Percentiles rank a stretch among this genome's conserved stretches.
These are phyloP conservation scores for Squalus acanthias DNA, from an alignment of 2,797 vertebrate genomes.

Conservation along the genomic window DNA sequence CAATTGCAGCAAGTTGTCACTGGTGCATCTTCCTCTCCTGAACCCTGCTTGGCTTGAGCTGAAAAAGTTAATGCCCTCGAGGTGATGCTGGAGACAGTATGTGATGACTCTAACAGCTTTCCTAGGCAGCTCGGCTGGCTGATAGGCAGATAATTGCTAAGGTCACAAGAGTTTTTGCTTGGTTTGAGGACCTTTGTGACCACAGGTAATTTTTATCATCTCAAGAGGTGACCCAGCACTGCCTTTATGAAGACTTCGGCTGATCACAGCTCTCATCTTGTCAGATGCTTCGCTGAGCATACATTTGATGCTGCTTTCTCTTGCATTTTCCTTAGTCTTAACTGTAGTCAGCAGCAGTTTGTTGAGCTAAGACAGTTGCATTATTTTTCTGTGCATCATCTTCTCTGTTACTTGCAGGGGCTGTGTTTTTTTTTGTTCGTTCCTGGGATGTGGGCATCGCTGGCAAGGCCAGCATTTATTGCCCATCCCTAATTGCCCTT, in stretches of 20 bases:
- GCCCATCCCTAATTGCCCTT: no score
- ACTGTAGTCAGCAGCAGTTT: neutral
- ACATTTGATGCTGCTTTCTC: neutral
- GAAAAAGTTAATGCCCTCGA: neutral
- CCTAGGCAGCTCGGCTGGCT: neutral
- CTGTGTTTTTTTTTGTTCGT: neutral
- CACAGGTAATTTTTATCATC: slow-evolving; percentile 7
- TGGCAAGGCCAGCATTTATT: no score
- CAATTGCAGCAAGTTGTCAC: neutral
- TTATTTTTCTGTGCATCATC: neutral
- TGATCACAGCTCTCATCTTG: neutral
- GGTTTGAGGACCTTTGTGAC: neutral
- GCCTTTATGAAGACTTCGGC: neutral
- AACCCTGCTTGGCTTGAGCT: neutral
- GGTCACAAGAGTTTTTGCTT: neutral
- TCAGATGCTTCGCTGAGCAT: neutral
- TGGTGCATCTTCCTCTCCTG: neutral
- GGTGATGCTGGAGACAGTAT: neutral
- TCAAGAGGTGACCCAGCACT: neutral
- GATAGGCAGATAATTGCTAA: neutral
- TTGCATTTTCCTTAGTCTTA: neutral
- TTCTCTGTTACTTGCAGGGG: neutral
- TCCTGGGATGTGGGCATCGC: no score
- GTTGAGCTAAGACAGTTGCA: neutral
- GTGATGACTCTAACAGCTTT: neutral